Base-by-base conservation (phyloP, 2,888 invertebrate species). In the Xanthostigma xanthostigma region DNA sequence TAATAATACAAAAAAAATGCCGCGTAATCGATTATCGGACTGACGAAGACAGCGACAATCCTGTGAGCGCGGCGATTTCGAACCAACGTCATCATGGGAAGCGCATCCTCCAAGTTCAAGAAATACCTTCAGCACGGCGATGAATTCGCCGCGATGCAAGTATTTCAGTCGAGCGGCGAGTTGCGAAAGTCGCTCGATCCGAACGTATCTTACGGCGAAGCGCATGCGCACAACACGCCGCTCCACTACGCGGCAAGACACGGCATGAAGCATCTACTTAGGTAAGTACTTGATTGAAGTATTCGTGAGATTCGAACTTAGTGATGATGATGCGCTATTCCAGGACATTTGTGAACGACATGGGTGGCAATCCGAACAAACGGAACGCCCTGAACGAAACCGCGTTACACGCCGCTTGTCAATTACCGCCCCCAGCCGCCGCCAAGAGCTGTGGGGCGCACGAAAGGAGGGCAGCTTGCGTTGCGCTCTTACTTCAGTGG, bases 81-180 rank as follows among this genome's bases (percentile, higher is more conserved):
- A 27, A 27, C 27, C 35, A 41, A 35, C 41, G 27, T 45, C 45
- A 63, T 53, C 52, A 81, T 81, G 81, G 81, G 81, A 53, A 80
- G 77, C 62, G 70, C 78, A 42, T 78, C 78, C 37, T 78, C 79
- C 36, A 81, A 81, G 63, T 79, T 81, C 61, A 76, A 79, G 56
- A 80, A 79, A 58, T 76, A 79, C 62, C 68, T 81, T 46, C 77
- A 78, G 60, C 75, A 78, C 67, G 81, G 81, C 35, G 81, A 81
- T 62, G 81, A 81, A 62, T 79, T 77, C 60, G 78, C 80, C 46
- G 80, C 79, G 13, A 73, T 81, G 70, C 77, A 79, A 60, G 66
- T 74, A 54, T 80, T 77, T 60, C 76, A 78, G 59, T 74, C 73
- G 61, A 73, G 73, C 44, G 72, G 75, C 33, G 80, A 81, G 57